These are phyloP conservation scores for Drosophila murphyi DNA, from an alignment of 1,140 invertebrate genomes.

Conservation along the genomic window DNA sequence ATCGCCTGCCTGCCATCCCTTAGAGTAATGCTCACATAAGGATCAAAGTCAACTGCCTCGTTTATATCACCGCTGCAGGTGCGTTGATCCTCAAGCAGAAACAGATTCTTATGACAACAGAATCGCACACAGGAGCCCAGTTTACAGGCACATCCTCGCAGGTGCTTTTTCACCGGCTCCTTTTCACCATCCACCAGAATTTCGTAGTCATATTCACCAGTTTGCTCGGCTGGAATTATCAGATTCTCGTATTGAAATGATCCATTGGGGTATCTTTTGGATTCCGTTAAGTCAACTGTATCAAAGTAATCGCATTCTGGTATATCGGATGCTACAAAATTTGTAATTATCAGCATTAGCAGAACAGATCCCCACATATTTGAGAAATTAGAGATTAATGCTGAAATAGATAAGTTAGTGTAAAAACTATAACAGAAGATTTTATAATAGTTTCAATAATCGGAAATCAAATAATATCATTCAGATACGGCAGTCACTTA, in stretches of 20 bases:
- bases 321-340: conserved; percentile 16
- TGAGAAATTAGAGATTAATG: too few relatives aligned
- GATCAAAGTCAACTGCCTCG: conserved; percentile 30
- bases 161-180: conserved; percentile 34
- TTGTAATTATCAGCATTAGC: background rate
- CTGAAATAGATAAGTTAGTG: too few relatives aligned
- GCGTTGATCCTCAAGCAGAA: background rate
- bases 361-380: background rate
- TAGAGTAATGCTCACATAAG: conserved; percentile 51
- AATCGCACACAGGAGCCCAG: conserved; percentile 57
- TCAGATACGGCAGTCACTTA: too few relatives aligned
- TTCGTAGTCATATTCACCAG: conserved; percentile 52
- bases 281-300: conserved; percentile 52
- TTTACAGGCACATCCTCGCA: conserved; percentile 65
- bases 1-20: conserved; percentile 23
- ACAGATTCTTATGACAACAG: conserved; percentile 57
- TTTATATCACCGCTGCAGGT: conserved; percentile 22
- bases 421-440: too few relatives aligned
- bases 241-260: conserved; percentile 61
- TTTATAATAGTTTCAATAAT: too few relatives aligned
- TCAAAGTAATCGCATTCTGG: conserved; percentile 63
- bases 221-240: conserved; percentile 52
- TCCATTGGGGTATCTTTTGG: conserved; percentile 45
- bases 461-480: too few relatives aligned
- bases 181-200: conserved; percentile 17